phyloP scores from a whole-genome alignment of 1,140 invertebrate species.

The Helicorthomorpha holstii region DNA sequence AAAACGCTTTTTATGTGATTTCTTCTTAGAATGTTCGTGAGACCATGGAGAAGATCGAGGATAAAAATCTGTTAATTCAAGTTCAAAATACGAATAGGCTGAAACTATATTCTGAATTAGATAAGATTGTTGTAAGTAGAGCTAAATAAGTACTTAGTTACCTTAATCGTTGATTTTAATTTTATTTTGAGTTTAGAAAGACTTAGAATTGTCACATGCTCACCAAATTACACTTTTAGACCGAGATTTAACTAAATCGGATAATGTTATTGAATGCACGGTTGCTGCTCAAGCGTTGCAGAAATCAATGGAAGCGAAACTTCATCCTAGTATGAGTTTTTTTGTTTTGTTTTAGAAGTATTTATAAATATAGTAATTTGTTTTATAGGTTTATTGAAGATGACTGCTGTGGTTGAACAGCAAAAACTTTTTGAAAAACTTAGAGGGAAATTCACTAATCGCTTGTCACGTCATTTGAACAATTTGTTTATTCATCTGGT shows the following conservation, averaged over 20 bases:
- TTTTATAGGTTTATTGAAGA: constrained; percentile 31
- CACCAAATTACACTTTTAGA: constrained; percentile 51
- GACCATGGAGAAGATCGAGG: constrained; percentile 75
- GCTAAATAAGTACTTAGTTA: no score
- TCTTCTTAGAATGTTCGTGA: constrained; percentile 49
- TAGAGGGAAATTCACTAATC: constrained; percentile 63
- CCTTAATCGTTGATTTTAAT: no score
- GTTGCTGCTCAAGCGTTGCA: constrained; percentile 61
- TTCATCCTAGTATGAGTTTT: constrained; percentile 22
- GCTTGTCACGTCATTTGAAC: constrained; percentile 69
- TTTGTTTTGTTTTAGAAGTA: neutral
- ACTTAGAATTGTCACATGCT: constrained; percentile 52
- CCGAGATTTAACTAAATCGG: constrained; percentile 51
- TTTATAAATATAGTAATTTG: no score
- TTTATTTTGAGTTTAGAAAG: constrained; percentile 34
- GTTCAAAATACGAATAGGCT: constrained; percentile 70
- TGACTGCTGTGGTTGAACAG: constrained; percentile 74
- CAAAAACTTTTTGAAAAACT: constrained; percentile 65
- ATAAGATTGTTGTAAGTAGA: constrained; percentile 56
- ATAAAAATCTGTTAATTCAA: constrained; percentile 77
- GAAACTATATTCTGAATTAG: constrained; percentile 55
- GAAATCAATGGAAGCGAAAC: constrained; percentile 51
- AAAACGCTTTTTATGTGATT: constrained; percentile 42
- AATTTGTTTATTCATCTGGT: constrained; percentile 86
- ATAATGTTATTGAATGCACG: constrained; percentile 56